Evolutionary conservation across 2,113 vertebrate species (phyloP).

Genomic region (Silurus asotus): DNA sequence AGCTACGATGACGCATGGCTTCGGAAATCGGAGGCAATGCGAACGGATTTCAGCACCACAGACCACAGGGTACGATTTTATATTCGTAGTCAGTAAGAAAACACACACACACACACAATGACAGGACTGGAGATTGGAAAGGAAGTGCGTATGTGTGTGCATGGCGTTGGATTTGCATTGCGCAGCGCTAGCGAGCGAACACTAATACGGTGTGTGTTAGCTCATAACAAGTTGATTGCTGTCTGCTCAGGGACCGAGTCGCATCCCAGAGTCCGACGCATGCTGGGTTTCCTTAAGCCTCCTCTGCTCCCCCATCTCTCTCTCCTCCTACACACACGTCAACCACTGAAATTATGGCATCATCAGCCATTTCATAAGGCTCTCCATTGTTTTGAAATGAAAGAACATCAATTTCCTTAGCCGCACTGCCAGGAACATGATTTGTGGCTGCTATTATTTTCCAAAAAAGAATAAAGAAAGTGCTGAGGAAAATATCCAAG

Average conservation of each 20-base stretch:
- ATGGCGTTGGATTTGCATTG: not conserved
- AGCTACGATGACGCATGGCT: not conserved
- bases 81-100: not conserved
- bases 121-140: constrained; percentile 6
- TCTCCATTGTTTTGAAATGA: constrained; percentile 75
- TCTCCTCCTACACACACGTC: constrained; percentile 61
- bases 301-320: constrained; percentile 35
- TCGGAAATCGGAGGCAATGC: not conserved
- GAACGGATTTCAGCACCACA: not conserved
- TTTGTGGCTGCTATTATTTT: constrained; percentile 73
- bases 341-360: constrained; percentile 70
- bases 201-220: not conserved
- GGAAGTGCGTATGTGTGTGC: constrained; percentile 44
- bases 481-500: constrained; percentile 63
- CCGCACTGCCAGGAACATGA: constrained; percentile 65
- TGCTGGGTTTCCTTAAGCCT: constrained; percentile 63
- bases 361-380: constrained; percentile 70
- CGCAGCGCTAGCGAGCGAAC: not conserved
- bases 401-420: constrained; percentile 70
- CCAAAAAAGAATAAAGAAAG: constrained; percentile 50
- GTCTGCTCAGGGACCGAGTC: constrained; percentile 43
- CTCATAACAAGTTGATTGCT: constrained; percentile 45
- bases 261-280: constrained; percentile 39
- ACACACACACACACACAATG: not conserved
- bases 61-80: not conserved